These are phyloP conservation scores for Torymus aiolomorphi DNA, from an alignment of 2,888 invertebrate species.

Conservation along the genomic window DNA sequence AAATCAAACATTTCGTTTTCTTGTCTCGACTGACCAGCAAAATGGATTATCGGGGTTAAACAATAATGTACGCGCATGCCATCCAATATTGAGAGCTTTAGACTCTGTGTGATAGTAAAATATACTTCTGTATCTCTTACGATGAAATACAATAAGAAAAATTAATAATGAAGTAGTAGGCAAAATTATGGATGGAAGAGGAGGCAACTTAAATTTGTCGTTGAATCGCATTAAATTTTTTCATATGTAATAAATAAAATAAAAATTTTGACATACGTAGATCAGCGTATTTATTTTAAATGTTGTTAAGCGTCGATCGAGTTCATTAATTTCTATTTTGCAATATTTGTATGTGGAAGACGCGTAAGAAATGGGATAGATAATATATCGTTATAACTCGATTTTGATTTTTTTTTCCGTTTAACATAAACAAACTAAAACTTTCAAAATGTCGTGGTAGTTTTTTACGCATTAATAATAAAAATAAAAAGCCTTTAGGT, in stretches of 20 bases:
- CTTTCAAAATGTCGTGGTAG: slow-evolving; percentile 40
- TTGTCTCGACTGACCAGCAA: not conserved
- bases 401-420: slow-evolving; percentile 7
- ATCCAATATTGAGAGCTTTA: slow-evolving; percentile 47
- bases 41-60: slow-evolving; percentile 11
- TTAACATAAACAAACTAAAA: slow-evolving; percentile 1
- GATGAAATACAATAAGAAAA: slow-evolving; percentile 22
- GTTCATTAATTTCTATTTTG: slow-evolving; percentile 31
- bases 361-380: not conserved
- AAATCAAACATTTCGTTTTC: not conserved
- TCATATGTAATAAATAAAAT: slow-evolving; percentile 1
- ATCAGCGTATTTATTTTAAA: slow-evolving; percentile 8
- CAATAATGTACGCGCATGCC: slow-evolving; percentile 42
- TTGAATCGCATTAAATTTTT: not conserved
- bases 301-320: slow-evolving; percentile 10
- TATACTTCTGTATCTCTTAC: slow-evolving; percentile 27
- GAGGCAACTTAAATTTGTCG: not conserved
- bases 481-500: slow-evolving; percentile 34
- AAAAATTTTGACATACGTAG: slow-evolving; percentile 12
- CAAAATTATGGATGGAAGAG: not conserved
- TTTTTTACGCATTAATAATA: slow-evolving; percentile 56
- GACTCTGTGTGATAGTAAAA: slow-evolving; percentile 43
- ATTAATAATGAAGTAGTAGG: slow-evolving; percentile 4
- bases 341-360: slow-evolving; percentile 32
- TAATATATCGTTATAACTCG: slow-evolving; percentile 25